Evolutionary conservation across 2,113 vertebrate genomes (phyloP), one percentile per base, ranked within the genome.

Genomic region (Podarcis raffonei): DNA sequence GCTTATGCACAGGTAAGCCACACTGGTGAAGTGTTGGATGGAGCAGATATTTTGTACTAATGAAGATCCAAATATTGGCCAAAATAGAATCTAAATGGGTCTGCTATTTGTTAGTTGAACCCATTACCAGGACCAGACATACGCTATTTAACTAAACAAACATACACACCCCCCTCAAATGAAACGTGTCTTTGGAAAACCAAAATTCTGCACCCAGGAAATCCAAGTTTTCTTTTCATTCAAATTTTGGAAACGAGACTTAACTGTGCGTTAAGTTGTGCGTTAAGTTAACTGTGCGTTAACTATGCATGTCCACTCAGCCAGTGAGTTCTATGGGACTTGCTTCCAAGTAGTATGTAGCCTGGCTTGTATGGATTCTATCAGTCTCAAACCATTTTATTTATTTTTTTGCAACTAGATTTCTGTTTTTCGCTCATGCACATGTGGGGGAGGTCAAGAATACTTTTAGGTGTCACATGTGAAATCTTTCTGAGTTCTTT

Each of bases 1-100:
- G 66, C 1, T 79, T 68, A 91, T 0, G 9, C 11, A 82, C 27
- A 53, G 35, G 37, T 71, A n/a, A 83, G 27, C 42, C 11, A 74
- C 11, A 59, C n/a, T 74, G 4, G 25, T 59, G 48, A 22, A 42
- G 15, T 42, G 23, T 30, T 94, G 77, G 8, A 74, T 65, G 57
- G 92, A 59, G 89, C 5, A 42, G 65, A 86, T 74, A 13, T 66
- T 84, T 81, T 91, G 8, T 59, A 90, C 80, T 91, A 88, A 27
- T 71, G 39, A n/a, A 87, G 25, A 87, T 90, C 85, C 8, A 85
- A 91, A 18, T 3, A 76, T 62, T 81, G 5, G 9, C 18, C 53
- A 90, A 76, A 80, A 0, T 72, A 1, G 62, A 48, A 87, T 83
- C 71, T 57, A 7, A 78, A 83, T 39, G 13, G 62, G 39, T 37